Base-by-base conservation (phyloP, 2,797 vertebrate genomes). In the Darevskia mixta region DNA sequence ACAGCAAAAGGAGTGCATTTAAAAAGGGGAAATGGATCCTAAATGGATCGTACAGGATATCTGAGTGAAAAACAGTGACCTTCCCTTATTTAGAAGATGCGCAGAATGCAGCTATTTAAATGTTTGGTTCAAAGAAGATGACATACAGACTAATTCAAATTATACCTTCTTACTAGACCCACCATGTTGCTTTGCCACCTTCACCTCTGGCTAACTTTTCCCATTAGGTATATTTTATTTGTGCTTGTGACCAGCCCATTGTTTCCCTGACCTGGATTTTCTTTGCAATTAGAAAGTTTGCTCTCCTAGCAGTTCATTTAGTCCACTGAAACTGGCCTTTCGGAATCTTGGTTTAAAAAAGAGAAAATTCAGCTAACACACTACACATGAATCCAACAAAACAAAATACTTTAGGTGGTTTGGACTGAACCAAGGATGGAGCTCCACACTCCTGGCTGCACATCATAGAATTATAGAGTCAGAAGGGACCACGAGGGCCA, bases 101-200 rank as follows among this genome's bases (percentile, higher is more conserved):
- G 94, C 92, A 91, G 91, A 95, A 92, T 93, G 90, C 93, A 94
- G 88, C 91, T 94, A 93, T 88, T 95, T 94, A 88, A 81, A 90
- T 94, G 88, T 3, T 94, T 93, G 69, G 29, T 67, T 32, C 32
- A 81, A 67, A 85, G 32, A 84, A 55, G n/a, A 38, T 58, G n/a
- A 10, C 23, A 73, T 45, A 29, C n/a, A 66, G 58, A 85, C 55
- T 88, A 58, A 75, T 75, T 88, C 11, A 35, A 9, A 49, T 80
- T 45, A 32, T 49, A 49, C 49, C 25, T 72, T 73, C 78, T 73
- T 41, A 15, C 18, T 43, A 20, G 38, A 72, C 55, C 18, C 29
- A 72, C 20, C 35, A 20, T 58, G 11, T 88, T 27, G 29, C 18
- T 71, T 38, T 10, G 32, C 3, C 43, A 2, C 45, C 27, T 82